Evolutionary conservation across 2,888 invertebrate species (phyloP).

Genomic region (Lycophotia porphyrea): DNA sequence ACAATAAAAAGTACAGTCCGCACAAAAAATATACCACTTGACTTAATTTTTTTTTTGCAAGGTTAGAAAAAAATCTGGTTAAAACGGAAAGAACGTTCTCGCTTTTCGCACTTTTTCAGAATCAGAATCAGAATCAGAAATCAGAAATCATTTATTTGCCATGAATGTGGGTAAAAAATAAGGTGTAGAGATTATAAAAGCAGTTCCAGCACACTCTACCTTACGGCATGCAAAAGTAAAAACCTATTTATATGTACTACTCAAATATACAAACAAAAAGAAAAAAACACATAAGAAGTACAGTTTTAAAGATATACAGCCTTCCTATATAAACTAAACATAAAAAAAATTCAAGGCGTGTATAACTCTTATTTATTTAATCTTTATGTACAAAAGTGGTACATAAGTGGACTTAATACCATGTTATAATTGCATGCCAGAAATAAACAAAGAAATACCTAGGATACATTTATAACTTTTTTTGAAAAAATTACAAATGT

Average conservation of each 20-base stretch:
- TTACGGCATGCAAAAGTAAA: too few species aligned
- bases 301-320: too few species aligned
- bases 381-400: too few species aligned
- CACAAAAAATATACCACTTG: constrained; percentile 51
- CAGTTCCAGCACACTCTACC: too few species aligned
- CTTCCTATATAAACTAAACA: too few species aligned
- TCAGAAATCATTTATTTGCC: too few species aligned
- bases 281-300: too few species aligned
- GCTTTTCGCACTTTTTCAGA: constrained; percentile 13
- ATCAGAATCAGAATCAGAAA: too few species aligned
- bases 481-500: background rate
- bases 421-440: background rate
- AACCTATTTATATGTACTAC: too few species aligned
- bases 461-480: background rate
- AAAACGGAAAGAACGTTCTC: constrained; percentile 34
- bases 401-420: background rate
- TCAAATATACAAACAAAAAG: too few species aligned
- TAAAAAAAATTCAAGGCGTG: background rate
- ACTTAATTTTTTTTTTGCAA: constrained; percentile 43
- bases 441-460: background rate
- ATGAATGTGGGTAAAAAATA: too few species aligned
- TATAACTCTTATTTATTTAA: background rate
- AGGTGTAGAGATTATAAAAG: too few species aligned
- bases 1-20: constrained; percentile 61
- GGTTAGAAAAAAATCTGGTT: constrained; percentile 49